Evolutionary conservation across 2,797 vertebrate genomes (phyloP), one percentile per base, ranked within the genome.

Genomic region (Dryobates pubescens): DNA sequence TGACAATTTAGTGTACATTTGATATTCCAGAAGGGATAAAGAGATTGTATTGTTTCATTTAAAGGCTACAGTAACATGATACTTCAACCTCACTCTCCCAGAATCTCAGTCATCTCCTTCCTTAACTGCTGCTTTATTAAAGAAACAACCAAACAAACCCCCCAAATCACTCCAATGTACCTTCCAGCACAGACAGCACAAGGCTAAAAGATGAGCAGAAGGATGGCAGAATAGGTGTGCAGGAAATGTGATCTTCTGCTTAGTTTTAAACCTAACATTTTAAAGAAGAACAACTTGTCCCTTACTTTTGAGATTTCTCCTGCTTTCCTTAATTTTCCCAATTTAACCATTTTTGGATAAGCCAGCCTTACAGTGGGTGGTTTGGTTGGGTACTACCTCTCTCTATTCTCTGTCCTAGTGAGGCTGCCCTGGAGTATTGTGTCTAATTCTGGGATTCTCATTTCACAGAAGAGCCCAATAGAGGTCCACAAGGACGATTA

Each of bases 271-370:
- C 24, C 49, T 19, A 34, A 34, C 30, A 17, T 34, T 9, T 26
- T 38, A 22, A 10, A 36, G 20, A 23, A 32, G 38, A n/a, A n/a
- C 10, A 26, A 64, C 13, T 19, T 8, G 36, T 9, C 10, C 8
- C 6, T 19, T 58, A 8, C 1, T 73, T 2, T 34, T 76, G 8
- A 9, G 0, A 0, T 3, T 9, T 54, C 62, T 41, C 3, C 9
- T 27, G 1, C 29, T 78, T 65, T 57, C 18, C 22, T 36, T 49
- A 27, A 43, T 58, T 76, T 81, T 63, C 24, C 51, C 17, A 34
- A 1, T 54, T 61, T 20, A 23, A 23, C 13, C 12, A 0, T 54
- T 18, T 47, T 63, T 7, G 18, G 22, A 11, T 20, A 61, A 15
- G 19, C 11, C 29, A 57, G 4, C 12, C 38, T 64, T 53, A 18